Percentiles rank a stretch among this genome's conserved stretches.
These are phyloP conservation scores for Lepidotrigona ventralis DNA, from an alignment of 1,140 invertebrate species.

Conservation along the genomic window DNA sequence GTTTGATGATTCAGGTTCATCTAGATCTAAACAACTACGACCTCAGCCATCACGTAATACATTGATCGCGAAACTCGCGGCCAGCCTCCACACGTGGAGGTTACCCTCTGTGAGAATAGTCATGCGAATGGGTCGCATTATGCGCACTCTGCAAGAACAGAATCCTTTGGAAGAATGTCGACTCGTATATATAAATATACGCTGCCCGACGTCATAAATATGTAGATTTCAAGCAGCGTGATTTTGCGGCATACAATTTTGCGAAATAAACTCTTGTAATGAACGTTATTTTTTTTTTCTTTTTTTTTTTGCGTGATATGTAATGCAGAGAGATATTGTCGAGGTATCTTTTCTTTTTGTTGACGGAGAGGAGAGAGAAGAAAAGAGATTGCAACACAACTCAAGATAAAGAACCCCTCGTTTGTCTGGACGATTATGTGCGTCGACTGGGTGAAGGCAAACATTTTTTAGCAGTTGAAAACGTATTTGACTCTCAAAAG, in stretches of 20 bases:
- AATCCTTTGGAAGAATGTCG: neutral
- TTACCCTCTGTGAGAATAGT: conserved; percentile 42
- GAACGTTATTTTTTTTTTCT: no score
- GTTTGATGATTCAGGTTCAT: conserved; percentile 77
- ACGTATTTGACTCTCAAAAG: no score
- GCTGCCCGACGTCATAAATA: no score
- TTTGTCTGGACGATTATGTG: neutral
- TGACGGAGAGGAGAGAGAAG: neutral
- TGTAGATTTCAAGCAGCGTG: neutral
- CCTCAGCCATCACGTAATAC: conserved; percentile 63
- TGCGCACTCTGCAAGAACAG: neutral
- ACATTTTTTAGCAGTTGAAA: no score
- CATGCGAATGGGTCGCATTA: conserved; percentile 27
- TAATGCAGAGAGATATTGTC: no score
- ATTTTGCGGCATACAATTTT: neutral
- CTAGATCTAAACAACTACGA: conserved; percentile 73
- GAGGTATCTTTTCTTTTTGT: no score
- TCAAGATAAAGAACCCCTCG: neutral
- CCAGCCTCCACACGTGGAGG: conserved; percentile 13
- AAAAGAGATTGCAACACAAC: neutral
- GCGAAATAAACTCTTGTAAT: no score
- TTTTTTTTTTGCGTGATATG: no score
- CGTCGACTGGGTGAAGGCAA: neutral
- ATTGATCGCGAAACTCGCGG: conserved; percentile 54
- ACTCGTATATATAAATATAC: neutral